Evolutionary conservation across 2,888 invertebrate genomes (phyloP).

Genomic region (Drosophila buzzatii): DNA sequence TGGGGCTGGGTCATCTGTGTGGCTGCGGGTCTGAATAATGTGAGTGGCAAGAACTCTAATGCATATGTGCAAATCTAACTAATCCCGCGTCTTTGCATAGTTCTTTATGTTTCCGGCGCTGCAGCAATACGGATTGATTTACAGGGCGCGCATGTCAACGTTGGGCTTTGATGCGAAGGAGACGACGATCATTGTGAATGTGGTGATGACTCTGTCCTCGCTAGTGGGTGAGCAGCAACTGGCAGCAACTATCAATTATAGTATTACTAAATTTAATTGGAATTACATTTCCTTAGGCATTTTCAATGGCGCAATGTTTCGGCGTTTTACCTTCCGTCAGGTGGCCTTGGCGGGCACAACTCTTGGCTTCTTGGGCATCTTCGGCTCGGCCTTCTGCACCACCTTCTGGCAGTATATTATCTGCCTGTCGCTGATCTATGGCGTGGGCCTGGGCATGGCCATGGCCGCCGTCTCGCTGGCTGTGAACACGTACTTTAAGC

Average conservation of each 20-base stretch:
- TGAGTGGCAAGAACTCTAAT: constrained; percentile 85
- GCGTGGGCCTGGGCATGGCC: constrained; percentile 88
- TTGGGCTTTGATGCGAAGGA: constrained; percentile 89
- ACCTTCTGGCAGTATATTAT: constrained; percentile 88
- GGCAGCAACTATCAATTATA: neutral
- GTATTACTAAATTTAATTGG: no score
- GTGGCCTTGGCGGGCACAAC: constrained; percentile 88
- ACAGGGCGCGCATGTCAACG: constrained; percentile 87
- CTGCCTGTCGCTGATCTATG: constrained; percentile 89
- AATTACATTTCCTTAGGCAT: constrained; percentile 80
- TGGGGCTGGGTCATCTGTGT: constrained; percentile 91
- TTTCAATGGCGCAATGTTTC: constrained; percentile 90
- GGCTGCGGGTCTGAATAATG: constrained; percentile 90
- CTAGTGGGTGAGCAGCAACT: constrained; percentile 87
- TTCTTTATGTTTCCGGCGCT: constrained; percentile 88
- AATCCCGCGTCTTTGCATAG: constrained; percentile 83
- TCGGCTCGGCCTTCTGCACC: constrained; percentile 88
- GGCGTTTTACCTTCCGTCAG: constrained; percentile 89
- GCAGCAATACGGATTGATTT: constrained; percentile 90
- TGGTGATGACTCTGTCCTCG: constrained; percentile 89
- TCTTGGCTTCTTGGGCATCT: constrained; percentile 87
- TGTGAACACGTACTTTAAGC: constrained; percentile 90
- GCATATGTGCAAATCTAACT: neutral
- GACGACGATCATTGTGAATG: constrained; percentile 90
- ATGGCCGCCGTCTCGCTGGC: constrained; percentile 90